Evolutionary conservation across 2,888 invertebrate species (phyloP), one percentile per base, ranked within the genome.

Genomic region (Polyommatus icarus): DNA sequence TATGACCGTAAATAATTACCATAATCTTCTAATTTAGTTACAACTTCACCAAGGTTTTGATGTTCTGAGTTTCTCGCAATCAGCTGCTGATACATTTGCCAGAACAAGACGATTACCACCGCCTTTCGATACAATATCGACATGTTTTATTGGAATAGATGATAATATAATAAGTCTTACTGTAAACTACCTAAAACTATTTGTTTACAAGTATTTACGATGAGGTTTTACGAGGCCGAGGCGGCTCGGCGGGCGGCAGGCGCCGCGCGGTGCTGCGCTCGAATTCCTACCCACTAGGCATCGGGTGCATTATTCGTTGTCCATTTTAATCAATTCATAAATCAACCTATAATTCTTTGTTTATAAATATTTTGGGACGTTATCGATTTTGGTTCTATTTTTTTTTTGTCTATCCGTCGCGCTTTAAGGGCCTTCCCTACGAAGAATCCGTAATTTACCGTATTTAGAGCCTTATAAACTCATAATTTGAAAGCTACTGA

Each of bases 231-330:
- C 59, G 77, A 61, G 59, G 12, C 24, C 18, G 76, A 76, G 80
- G 75, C 79, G 78, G 78, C 84, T 76, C 84, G 82, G 82, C 84
- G 82, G 84, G 84, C 83, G 84, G 84, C 83, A 83, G 84, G 84
- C 84, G 84, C 84, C 84, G 67, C 59, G 59, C 67, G 79, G 79
- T 76, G 18, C 79, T 75, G 82, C 80, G 79, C 80, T 80, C 79
- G 79, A 80, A 79, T 54, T 67, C 79, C 80, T 72, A 71, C 79
- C 76, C 77, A 77, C 72, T 73, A 73, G 72, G 77, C 46, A 57
- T 73, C 77, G 36, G 57, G 72, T 59, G 54, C 72, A 73, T 77
- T 77, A 77, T 73, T 73, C 40, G 77, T 77, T 73, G 57, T 77
- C 75, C 75, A 54, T 72, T 77, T 72, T 72, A 57, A 77, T 77